phyloP scores from a whole-genome alignment of 1,140 invertebrate species.

The Mycetomoellerius zeteki region DNA sequence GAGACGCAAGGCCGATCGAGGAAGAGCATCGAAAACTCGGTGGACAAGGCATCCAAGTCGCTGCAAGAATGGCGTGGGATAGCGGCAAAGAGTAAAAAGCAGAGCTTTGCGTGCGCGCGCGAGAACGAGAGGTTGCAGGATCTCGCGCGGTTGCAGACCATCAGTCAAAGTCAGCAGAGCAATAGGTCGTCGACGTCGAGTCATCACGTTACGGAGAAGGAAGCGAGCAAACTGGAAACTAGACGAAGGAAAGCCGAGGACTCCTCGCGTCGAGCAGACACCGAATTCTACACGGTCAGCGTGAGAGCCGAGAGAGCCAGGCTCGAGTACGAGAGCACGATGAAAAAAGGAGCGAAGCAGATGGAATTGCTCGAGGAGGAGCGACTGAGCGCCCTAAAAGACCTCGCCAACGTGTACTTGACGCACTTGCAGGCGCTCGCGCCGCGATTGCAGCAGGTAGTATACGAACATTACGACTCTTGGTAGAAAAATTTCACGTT shows the following conservation, averaged over 20 bases:
- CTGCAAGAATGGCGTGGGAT: constrained; percentile 94
- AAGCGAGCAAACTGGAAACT: constrained; percentile 92
- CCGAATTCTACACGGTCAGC: constrained; percentile 97
- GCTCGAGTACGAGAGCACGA: constrained; percentile 96
- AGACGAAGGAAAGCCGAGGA: constrained; percentile 97
- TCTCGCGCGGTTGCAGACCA: constrained; percentile 82
- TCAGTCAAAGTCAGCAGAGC: constrained; percentile 84
- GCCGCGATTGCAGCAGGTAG: constrained; percentile 89
- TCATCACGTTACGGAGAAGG: constrained; percentile 89
- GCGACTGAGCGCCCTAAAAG: constrained; percentile 93
- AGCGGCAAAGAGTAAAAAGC: constrained; percentile 95
- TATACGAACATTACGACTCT: not conserved
- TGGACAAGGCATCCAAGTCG: constrained; percentile 94
- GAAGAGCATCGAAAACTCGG: constrained; percentile 92
- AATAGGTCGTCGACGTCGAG: constrained; percentile 82
- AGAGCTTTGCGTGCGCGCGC: constrained; percentile 93
- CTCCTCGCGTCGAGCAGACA: constrained; percentile 95
- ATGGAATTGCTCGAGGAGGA: constrained; percentile 96
- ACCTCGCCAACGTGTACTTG: constrained; percentile 92
- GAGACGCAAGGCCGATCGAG: constrained; percentile 90
- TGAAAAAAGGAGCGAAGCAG: constrained; percentile 92
- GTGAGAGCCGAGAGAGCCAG: constrained; percentile 95
- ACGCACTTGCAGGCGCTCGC: constrained; percentile 92
- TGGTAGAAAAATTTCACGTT: no score
- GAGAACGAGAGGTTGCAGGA: constrained; percentile 97